Conservation (phyloP, 2,888 invertebrate genomes). For the Tiphia femorata region DNA sequence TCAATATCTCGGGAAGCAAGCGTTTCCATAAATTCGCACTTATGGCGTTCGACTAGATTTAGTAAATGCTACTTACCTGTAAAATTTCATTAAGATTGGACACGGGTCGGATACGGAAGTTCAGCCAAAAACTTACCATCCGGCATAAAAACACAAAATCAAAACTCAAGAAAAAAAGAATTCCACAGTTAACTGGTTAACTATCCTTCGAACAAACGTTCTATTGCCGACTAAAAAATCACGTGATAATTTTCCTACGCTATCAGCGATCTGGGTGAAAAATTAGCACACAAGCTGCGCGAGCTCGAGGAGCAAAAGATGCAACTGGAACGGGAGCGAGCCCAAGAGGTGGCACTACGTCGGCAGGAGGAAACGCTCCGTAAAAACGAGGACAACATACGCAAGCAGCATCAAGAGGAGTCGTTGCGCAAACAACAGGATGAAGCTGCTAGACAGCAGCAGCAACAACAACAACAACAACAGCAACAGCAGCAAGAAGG, state of each 20-base stretch:
- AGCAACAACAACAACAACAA: neutral
- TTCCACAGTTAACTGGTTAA: no score
- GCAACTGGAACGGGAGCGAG: slow-evolving; percentile 69
- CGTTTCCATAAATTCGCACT: no score
- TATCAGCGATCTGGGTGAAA: slow-evolving; percentile 71
- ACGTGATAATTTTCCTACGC: no score
- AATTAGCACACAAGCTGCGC: slow-evolving; percentile 73
- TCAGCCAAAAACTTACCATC: no score
- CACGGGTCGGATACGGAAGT: no score
- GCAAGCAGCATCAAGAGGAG: slow-evolving; percentile 60
- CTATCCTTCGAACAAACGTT: no score
- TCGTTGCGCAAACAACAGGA: slow-evolving; percentile 51
- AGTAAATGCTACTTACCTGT: no score
- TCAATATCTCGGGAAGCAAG: no score
- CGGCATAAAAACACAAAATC: no score
- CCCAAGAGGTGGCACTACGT: slow-evolving; percentile 57
- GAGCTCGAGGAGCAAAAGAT: slow-evolving; percentile 70
- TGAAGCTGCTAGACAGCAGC: slow-evolving; percentile 13
- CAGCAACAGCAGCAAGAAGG: slow-evolving; percentile 31
- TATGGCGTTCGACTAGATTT: no score
- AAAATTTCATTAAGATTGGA: no score
- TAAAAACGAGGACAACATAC: slow-evolving; percentile 62
- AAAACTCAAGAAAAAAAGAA: no score
- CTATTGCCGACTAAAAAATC: neutral
- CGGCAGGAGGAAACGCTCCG: slow-evolving; percentile 60